Evolutionary conservation across 2,113 vertebrate species (phyloP).

Genomic region (Pelecanoides urinatrix): DNA sequence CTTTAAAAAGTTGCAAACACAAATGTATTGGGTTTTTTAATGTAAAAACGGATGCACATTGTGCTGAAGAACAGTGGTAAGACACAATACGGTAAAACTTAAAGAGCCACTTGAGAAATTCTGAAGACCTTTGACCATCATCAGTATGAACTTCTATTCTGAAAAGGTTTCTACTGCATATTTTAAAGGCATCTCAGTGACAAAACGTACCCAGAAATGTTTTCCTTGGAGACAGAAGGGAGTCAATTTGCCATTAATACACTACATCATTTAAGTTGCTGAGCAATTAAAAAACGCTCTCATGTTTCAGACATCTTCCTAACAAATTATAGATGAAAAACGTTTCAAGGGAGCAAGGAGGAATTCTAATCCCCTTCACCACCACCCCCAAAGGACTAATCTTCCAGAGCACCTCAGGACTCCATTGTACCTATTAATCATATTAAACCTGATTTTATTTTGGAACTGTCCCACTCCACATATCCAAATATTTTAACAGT

Average conservation of each 20-base stretch:
- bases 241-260: neutral
- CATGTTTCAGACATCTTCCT: neutral
- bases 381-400: accelerated
- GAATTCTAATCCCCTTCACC: neutral
- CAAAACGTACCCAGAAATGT: neutral
- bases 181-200: neutral
- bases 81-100: neutral
- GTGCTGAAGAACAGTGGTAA: neutral
- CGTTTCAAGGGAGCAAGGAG: neutral
- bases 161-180: neutral
- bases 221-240: neutral
- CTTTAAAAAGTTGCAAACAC: neutral
- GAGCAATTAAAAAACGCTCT: neutral
- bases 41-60: neutral
- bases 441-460: neutral
- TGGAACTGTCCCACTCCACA: too few species aligned
- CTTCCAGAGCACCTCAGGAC: neutral
- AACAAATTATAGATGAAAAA: neutral
- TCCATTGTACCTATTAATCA: neutral
- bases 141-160: neutral
- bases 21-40: neutral
- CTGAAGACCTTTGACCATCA: neutral
- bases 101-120: neutral
- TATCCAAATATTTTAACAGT: neutral
- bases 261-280: neutral